These are phyloP conservation scores for Tapera naevia DNA, from an alignment of 2,797 vertebrate species.

Conservation along the genomic window DNA sequence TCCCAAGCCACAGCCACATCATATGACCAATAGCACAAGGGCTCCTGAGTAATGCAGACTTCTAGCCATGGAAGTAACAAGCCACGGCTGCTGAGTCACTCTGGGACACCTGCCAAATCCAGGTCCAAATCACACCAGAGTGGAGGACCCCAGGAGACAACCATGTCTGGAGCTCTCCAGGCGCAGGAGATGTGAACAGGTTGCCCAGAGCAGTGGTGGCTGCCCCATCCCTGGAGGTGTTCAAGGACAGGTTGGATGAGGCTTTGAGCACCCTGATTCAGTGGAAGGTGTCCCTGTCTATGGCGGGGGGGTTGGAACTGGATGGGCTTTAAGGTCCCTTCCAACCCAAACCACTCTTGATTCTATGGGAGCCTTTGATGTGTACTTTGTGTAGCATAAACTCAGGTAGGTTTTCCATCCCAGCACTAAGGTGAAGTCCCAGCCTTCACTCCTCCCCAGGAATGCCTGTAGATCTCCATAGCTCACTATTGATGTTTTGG, in stretches of 20 bases:
- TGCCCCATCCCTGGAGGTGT: too few relatives aligned
- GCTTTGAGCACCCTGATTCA: too few relatives aligned
- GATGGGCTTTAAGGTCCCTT: too few relatives aligned
- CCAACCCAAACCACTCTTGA: too few relatives aligned
- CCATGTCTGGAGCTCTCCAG: background rate
- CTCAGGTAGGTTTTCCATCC: background rate
- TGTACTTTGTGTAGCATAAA: background rate
- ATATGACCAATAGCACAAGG: constrained; percentile 1
- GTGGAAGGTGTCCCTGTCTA: too few relatives aligned
- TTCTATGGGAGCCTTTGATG: background rate
- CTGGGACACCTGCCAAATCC: background rate
- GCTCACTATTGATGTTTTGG: background rate
- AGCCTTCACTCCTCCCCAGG: background rate
- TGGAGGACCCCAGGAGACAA: background rate
- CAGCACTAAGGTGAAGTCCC: background rate
- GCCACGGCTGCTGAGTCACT: background rate
- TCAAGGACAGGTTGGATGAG: too few relatives aligned
- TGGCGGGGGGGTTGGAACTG: too few relatives aligned
- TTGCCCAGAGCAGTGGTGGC: too few relatives aligned
- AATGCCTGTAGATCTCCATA: background rate
- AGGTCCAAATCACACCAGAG: background rate
- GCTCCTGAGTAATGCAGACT: background rate
- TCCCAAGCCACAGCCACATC: background rate
- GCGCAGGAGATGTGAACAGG: background rate
- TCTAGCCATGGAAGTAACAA: background rate